These are phyloP conservation scores for Philereme transversata DNA, from an alignment of 2,888 invertebrate genomes.

Conservation along the genomic window DNA sequence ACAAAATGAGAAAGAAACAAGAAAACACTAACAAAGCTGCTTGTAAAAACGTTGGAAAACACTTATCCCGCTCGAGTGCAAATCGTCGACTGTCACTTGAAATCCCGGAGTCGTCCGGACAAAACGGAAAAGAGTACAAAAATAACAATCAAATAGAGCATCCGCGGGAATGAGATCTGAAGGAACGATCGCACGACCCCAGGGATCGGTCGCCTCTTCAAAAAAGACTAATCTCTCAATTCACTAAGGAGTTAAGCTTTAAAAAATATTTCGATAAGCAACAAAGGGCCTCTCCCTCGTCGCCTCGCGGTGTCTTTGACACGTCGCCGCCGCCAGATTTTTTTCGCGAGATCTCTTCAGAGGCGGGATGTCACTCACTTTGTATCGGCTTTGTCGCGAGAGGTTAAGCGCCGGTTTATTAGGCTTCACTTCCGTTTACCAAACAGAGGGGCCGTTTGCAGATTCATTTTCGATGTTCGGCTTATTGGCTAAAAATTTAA, in stretches of 20 bases:
- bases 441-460: slow-evolving; percentile 71
- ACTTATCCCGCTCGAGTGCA: slow-evolving; percentile 82
- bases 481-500: slow-evolving; percentile 57
- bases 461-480: slow-evolving; percentile 63
- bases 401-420: slow-evolving; percentile 83
- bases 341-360: slow-evolving; percentile 78
- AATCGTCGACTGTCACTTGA: slow-evolving; percentile 82
- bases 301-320: slow-evolving; percentile 82
- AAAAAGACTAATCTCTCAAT: slow-evolving; percentile 85
- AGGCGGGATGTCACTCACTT: slow-evolving; percentile 81
- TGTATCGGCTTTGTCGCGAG: slow-evolving; percentile 81
- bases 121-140: slow-evolving; percentile 78
- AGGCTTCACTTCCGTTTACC: slow-evolving; percentile 77
- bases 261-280: slow-evolving; percentile 82
- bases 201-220: slow-evolving; percentile 86
- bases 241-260: slow-evolving; percentile 84
- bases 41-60: slow-evolving; percentile 79
- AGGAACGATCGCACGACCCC: slow-evolving; percentile 82
- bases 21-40: slow-evolving; percentile 73
- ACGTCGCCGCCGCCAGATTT: slow-evolving; percentile 78
- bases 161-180: slow-evolving; percentile 82
- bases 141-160: slow-evolving; percentile 83
- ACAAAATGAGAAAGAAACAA: slow-evolving; percentile 56
- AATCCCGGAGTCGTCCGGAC: slow-evolving; percentile 68
- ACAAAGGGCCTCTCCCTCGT: slow-evolving; percentile 75